Base-by-base conservation (phyloP, 2,797 vertebrate genomes). In the Premnoplex brunnescens region DNA sequence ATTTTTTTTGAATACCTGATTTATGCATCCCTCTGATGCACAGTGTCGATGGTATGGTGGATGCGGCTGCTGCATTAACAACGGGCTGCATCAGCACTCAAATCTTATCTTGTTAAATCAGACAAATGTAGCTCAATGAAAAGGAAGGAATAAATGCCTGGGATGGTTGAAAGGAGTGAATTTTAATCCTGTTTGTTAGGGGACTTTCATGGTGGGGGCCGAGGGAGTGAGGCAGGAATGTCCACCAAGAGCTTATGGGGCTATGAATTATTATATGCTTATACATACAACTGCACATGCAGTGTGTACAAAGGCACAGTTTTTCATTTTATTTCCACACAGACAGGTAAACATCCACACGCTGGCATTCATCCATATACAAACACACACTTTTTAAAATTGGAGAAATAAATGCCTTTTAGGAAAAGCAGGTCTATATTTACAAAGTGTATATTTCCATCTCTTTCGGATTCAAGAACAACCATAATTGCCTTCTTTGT, bases 71-170 rank as follows among this genome's bases (percentile, higher is more conserved):
- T 98, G 98, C 98, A 98, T 99, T 99, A 99, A 98, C 98, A 99
- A 98, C 98, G 97, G 98, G 98, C 98, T 98, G 98, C 98, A 98
- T 99, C 98, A 98, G 98, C 98, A 98, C 98, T 99, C 98, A 98
- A 98, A 99, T 99, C 98, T 99, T 99, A 99, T 99, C 99, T 99
- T 99, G 98, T 99, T 99, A 99, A 99, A 99, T 99, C 99, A 99
- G 98, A 99, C 98, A 98, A 98, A 98, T 98, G 98, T 98, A 98
- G 98, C 98, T 98, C 98, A 98, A 98, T 98, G 99, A 98, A 98
- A 98, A 98, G 98, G 98, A 98, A 98, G 98, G 98, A 98, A 98
- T 98, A 98, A 98, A 98, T 97, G 97, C 97, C 97, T 97, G 96
- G 95, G 97, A 97, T 85, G 97, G 97, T 95, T 98, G 98, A 98